Base-by-base conservation (phyloP, 2,113 vertebrate species). In the Ammodytes dubius region DNA sequence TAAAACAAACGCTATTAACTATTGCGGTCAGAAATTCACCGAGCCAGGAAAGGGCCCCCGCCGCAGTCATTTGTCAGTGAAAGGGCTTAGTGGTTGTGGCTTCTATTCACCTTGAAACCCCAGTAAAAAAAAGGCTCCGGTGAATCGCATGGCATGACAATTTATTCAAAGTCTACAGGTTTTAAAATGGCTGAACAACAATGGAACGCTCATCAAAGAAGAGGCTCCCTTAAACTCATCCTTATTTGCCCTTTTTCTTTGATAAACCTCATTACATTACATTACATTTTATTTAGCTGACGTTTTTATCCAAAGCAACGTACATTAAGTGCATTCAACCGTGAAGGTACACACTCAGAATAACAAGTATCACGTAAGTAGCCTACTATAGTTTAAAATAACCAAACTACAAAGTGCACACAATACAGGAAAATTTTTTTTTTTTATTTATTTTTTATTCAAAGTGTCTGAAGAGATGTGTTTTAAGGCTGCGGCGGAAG, bases 61-160 rank as follows among this genome's bases (percentile, higher is more conserved):
- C 94, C 91, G 65, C 88, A 88, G 84, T 89, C 81, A 95, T 96
- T 95, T 96, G 95, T 89, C 89, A 95, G 95, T 94, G 91, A 95
- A 96, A 95, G 89, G 88, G 84, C 65, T 27, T 80, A 81, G 94
- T 93, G 94, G 94, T 94, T 93, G 91, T 91, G 93, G 92, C 90
- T 92, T 93, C 92, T 92, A 92, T 88, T 95, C 91, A 93, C 94
- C 95, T 92, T 94, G 91, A 95, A 95, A 93, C 88, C 90, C 87
- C 77, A 39, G 82, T 87, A 83, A 87, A 80, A 27, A 27, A 2
- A 27, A 80, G 49, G 70, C 88, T 92, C 75, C 45, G 70, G 81
- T 66, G 76, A 67, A 75, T 90, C 79, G 76, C 77, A 27, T 77
- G 83, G 87, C 89, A 75, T 91, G 93, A 90, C 89, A 79, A 75